Conservation (phyloP, 2,797 vertebrate genomes). For the Poeciliopsis infans region DNA sequence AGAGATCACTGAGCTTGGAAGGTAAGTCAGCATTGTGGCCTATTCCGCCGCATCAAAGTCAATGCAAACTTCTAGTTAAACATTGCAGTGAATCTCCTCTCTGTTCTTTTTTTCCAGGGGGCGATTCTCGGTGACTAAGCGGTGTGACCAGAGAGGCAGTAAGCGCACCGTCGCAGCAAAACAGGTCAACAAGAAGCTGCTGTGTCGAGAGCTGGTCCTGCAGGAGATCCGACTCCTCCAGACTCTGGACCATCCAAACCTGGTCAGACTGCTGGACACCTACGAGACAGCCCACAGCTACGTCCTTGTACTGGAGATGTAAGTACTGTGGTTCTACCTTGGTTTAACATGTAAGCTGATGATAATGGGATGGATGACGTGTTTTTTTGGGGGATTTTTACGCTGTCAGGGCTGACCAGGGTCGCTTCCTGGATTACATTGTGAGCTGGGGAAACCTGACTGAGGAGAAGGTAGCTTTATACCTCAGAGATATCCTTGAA, state of each 20-base stretch:
- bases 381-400: background rate
- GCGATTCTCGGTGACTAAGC: slow-evolving; percentile 95
- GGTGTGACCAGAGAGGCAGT: slow-evolving; percentile 94
- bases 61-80: background rate
- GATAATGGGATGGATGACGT: background rate
- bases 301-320: slow-evolving; percentile 93
- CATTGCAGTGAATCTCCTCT: background rate
- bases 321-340: slow-evolving; percentile 47
- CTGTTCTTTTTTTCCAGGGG: slow-evolving; percentile 78
- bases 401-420: slow-evolving; percentile 87
- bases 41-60: slow-evolving; percentile 22
- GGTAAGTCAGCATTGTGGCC: slow-evolving; percentile 72
- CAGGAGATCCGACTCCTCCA: slow-evolving; percentile 93
- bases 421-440: slow-evolving; percentile 90
- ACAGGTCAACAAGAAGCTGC: slow-evolving; percentile 95
- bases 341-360: background rate
- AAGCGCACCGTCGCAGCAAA: slow-evolving; percentile 91
- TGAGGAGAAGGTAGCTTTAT: slow-evolving; percentile 90
- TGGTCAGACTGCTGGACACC: slow-evolving; percentile 91
- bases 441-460: slow-evolving; percentile 94
- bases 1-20: slow-evolving; percentile 96
- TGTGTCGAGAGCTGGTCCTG: slow-evolving; percentile 94
- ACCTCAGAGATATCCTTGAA: slow-evolving; percentile 92
- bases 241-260: slow-evolving; percentile 92
- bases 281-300: slow-evolving; percentile 93